Conservation (phyloP, 2,888 invertebrate species). For the Galerucella nymphaeae region DNA sequence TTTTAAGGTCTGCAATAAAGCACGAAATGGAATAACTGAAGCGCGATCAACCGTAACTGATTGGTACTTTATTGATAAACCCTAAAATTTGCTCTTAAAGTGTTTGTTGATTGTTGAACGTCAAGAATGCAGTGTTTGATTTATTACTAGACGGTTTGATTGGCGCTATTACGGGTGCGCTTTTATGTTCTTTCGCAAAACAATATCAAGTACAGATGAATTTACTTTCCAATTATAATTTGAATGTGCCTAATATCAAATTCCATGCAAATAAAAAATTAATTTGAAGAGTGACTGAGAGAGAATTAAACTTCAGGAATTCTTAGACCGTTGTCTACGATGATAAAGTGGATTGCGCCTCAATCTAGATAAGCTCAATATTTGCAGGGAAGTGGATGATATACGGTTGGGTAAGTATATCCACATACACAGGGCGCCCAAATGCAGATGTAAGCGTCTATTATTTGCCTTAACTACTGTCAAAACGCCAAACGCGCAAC, state of each 20-base stretch:
- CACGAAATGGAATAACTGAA: constrained; percentile 5
- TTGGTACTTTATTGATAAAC: constrained; percentile 29
- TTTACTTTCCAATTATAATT: neutral
- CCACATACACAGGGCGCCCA: too few species aligned
- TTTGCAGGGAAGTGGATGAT: too few species aligned
- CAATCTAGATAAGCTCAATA: too few species aligned
- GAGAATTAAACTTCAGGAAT: too few species aligned
- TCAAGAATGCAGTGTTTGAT: constrained; percentile 23
- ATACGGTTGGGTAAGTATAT: too few species aligned
- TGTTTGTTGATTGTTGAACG: constrained; percentile 26
- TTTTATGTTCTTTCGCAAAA: constrained; percentile 19
- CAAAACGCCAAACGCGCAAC: too few species aligned
- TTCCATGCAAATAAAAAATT: too few species aligned
- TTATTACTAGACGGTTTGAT: constrained; percentile 17
- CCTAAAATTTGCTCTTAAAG: constrained; percentile 29
- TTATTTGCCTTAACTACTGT: too few species aligned
- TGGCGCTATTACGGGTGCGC: neutral
- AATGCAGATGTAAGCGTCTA: too few species aligned
- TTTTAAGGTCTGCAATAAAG: neutral
- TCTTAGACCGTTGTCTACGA: too few species aligned
- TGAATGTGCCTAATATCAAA: neutral
- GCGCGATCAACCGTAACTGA: constrained; percentile 27
- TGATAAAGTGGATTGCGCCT: too few species aligned
- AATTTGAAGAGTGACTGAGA: too few species aligned
- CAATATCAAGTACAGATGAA: constrained; percentile 6